phyloP scores from a whole-genome alignment of 2,113 vertebrate species.

The Panthera leo region DNA sequence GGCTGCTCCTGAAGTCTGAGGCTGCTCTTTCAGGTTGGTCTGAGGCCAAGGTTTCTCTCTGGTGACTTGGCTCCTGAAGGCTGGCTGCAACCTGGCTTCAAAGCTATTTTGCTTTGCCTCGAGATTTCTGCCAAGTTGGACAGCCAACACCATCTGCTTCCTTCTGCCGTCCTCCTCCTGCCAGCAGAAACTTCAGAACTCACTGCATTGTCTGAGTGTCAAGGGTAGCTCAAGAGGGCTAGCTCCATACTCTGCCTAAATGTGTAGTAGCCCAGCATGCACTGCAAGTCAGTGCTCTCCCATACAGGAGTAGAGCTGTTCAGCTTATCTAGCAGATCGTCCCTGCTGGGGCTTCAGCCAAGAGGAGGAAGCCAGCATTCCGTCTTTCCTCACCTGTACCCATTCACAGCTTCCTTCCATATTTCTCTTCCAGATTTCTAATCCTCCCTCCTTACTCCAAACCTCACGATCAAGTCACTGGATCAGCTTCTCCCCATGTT shows the following conservation, averaged over 20 bases:
- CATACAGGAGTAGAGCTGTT: background rate
- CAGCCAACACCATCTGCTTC: background rate
- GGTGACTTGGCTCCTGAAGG: background rate
- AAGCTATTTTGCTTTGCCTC: background rate
- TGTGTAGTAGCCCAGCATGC: background rate
- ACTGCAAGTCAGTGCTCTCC: background rate
- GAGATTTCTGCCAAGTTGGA: background rate
- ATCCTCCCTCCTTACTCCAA: background rate
- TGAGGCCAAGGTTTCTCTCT: background rate
- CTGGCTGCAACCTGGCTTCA: background rate
- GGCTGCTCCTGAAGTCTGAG: background rate
- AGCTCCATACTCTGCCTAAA: background rate
- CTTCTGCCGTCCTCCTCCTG: background rate
- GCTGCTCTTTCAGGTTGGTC: background rate
- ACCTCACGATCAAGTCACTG: background rate
- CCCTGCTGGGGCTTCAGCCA: background rate
- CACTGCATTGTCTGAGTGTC: background rate
- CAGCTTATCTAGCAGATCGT: no score
- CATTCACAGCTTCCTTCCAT: background rate
- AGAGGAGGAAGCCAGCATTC: background rate
- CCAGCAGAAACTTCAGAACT: background rate
- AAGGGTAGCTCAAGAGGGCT: background rate
- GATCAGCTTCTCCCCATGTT: background rate
- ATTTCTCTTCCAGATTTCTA: background rate
- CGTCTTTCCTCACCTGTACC: background rate